phyloP scores from a whole-genome alignment of 2,797 vertebrate genomes.

The Tauraco hartlaubi region DNA sequence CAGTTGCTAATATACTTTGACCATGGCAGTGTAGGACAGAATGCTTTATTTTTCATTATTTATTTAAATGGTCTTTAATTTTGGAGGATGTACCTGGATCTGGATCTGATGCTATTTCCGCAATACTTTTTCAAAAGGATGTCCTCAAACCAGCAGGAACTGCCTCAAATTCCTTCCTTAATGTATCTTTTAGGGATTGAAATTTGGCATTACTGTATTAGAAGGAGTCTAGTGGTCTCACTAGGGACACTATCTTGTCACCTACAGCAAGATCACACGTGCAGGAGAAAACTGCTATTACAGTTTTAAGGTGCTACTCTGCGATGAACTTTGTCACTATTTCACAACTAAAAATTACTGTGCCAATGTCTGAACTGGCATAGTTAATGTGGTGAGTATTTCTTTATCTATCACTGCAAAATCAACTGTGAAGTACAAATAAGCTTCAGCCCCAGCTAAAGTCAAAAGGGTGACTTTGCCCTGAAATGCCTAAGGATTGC shows the following conservation, averaged over 20 bases:
- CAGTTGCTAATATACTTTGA: background rate
- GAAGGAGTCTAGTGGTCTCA: background rate
- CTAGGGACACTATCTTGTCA: background rate
- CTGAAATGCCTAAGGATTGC: background rate
- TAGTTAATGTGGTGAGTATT: background rate
- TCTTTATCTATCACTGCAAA: background rate
- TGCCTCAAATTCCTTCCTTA: background rate
- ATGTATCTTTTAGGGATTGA: background rate
- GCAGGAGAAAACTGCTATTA: background rate
- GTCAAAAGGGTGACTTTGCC: background rate
- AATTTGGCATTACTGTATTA: background rate
- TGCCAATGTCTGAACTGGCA: background rate
- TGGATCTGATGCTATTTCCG: background rate
- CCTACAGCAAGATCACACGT: fast-evolving
- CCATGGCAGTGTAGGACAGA: background rate
- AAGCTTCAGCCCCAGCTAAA: background rate
- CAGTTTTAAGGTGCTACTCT: background rate
- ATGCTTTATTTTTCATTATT: background rate
- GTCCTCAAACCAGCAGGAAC: background rate
- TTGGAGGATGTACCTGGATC: background rate
- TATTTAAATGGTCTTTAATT: background rate
- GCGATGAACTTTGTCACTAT: background rate
- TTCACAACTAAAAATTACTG: background rate
- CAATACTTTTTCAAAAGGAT: background rate
- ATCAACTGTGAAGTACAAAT: fast-evolving